Evolutionary conservation across 2,797 vertebrate species (phyloP), one percentile per base, ranked within the genome.

Genomic region (Sebastes trivittatus): DNA sequence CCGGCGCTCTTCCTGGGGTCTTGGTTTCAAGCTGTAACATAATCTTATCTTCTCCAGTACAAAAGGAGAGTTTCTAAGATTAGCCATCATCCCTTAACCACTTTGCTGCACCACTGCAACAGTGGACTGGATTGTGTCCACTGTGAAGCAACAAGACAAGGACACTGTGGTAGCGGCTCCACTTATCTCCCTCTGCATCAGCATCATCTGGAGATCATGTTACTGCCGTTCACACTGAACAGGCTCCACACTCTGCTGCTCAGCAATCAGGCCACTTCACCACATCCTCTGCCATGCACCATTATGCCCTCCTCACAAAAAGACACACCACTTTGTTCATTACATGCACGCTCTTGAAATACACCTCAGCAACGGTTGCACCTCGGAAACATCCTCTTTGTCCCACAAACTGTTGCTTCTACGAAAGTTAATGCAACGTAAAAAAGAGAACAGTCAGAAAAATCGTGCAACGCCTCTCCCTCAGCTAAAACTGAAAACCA

Each of bases 231-330:
- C 72, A 85, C 68, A 59, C 75, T 54, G 54, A 86, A 87, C 75
- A 77, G 63, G 73, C 76, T 77, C 65, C 54, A 56, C 64, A 73
- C 67, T 82, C 46, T 42, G 79, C 74, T 66, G 77, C 80, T 86
- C 20, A 42, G 85, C 80, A 91, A 90, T 75, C 80, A 83, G 78
- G 42, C 20, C 58, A 56, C 1, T 55, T 85, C 78, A 88, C 92
- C 93, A 92, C 94, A 92, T 93, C 92, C 88, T 87, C 88, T 87
- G 58, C 72, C 46, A 79, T 7, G 75, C 69, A 76, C 49, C 63
- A 78, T 73, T 84, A 60, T 25, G 32, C 75, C 18, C 42, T 68
- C 60, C 54, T 75, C 75, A 64, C 71, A 64, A 36, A 36, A 75
- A 29, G 49, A 61, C 75, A 38, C 60, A 20, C 46, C 69, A 71